Evolutionary conservation across 23 tunicate species (phyloP), one percentile per base, ranked within the genome.

Genomic region (Ciona savignyi): DNA sequence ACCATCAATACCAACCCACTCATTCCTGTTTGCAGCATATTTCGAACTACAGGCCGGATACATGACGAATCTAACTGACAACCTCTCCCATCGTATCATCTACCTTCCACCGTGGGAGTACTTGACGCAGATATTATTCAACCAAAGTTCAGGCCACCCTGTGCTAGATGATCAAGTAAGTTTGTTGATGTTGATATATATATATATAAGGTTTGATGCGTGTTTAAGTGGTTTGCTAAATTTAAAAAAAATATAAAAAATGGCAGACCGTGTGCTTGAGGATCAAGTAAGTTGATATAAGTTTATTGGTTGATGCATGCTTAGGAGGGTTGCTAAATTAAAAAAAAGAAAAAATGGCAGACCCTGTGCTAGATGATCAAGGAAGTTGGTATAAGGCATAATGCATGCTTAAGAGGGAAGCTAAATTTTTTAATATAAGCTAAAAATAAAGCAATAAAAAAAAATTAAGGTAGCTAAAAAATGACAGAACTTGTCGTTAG

Each of bases 1-100:
- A 51, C 21, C 21, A 19, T 21, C 20, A 51, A 21, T 51, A 51
- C 62, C 21, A 51, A 51, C 21, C 21, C 21, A 19, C 21, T 19
- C 21, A n/a, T 15, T 65, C 9, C 22, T 30, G 75, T 79, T 66
- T 75, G 0, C 83, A 91, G 97, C 87, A 21, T 91, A 84, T 65
- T 91, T 63, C 70, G 88, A 91, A 71, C 91, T 91, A 0, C 97
- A 91, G 70, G 71, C 77, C 25, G 97, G 97, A 4, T 91, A 91
- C 69, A 91, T 91, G 97, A 75, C 81, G 23, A 81, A 89, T 29
- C 68, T 91, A 27, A 78, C 83, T 9, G 86, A 85, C 71, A 91
- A 91, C 28, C 0, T 91, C 2, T 61, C 93, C 4, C 77, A 91
- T 27, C 70, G 84, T 0, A 91, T 91, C 4, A 84, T 75, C 65